phyloP scores from a whole-genome alignment of 1,140 invertebrate species.

The Tyrophagus putrescentiae region DNA sequence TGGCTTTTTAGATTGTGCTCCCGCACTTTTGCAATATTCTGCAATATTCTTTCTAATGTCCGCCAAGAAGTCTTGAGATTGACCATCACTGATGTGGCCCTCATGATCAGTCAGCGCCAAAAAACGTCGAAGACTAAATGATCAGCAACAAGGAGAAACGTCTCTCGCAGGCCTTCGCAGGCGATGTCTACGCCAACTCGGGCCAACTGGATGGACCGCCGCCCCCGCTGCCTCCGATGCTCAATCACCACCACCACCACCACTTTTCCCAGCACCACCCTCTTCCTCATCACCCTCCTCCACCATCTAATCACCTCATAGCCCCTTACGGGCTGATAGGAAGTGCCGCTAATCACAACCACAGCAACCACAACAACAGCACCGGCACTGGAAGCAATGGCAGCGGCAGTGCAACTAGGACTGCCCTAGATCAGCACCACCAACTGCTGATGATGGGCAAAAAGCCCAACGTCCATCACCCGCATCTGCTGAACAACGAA shows the following conservation, averaged over 20 bases:
- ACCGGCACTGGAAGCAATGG: not conserved
- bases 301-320: no score
- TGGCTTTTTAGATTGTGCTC: no score
- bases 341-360: not conserved
- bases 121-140: slow-evolving; percentile 12
- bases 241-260: not conserved
- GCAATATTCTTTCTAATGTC: no score
- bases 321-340: not conserved
- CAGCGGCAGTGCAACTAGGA: not conserved
- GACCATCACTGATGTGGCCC: no score
- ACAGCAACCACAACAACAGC: not conserved
- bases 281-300: no score
- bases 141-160: slow-evolving; percentile 15
- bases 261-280: no score
- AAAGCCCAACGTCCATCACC: no score
- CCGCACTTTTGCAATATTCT: no score
- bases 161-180: not conserved
- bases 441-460: no score
- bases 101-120: no score
- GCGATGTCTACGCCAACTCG: not conserved
- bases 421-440: no score
- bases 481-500: not conserved
- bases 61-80: no score
- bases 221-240: not conserved
- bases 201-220: not conserved